Evolutionary conservation across 2,113 vertebrate genomes (phyloP), one percentile per base, ranked within the genome.

Genomic region (Vidua chalybeata): DNA sequence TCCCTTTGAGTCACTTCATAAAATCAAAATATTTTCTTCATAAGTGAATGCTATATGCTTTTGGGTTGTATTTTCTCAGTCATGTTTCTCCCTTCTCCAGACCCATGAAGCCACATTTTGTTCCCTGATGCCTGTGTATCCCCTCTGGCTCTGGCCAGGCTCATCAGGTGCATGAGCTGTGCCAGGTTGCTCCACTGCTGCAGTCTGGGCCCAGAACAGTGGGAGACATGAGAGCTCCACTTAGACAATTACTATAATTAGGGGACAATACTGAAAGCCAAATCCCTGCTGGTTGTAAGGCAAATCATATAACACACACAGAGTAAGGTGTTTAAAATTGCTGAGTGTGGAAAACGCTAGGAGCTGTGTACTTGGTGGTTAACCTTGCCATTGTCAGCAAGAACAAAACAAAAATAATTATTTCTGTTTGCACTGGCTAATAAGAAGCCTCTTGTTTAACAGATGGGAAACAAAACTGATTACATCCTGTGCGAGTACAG

Each of bases 201-300:
- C 46, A 26, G 43, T 10, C 83, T 22, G 45, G 71, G 87, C 80
- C 15, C 3, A 67, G 62, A 46, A 79, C 85, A 68, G 48, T 45
- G 58, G 48, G 76, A 90, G 69, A 82, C 8, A 16, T 3, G 10
- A 89, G 79, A 90, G 85, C 79, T 84, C 88, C 64, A 35, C 69
- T 96, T 94, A 91, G 72, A 82, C 87, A 96, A 96, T 90, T 95
- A 95, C 72, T 77, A 8, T 94, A 93, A 94, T 94, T 94, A 95
- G 76, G 82, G 64, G 71, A 86, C 89, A 93, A 87, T 54, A 79
- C 7, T 31, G 78, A 81, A 83, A 91, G 86, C 62, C 72, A 95
- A 93, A 94, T 90, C 91, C 92, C 71, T 48, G 73, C 82, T 0
- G 16, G 41, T 39, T 83, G 35, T 46, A 72, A 96, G 79, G 74